A percentile compares a stretch with the other conserved stretches of the same genome.
Evolutionary conservation across 1,140 invertebrate genomes (phyloP).

Genomic region (Globodera ellingtonae): DNA sequence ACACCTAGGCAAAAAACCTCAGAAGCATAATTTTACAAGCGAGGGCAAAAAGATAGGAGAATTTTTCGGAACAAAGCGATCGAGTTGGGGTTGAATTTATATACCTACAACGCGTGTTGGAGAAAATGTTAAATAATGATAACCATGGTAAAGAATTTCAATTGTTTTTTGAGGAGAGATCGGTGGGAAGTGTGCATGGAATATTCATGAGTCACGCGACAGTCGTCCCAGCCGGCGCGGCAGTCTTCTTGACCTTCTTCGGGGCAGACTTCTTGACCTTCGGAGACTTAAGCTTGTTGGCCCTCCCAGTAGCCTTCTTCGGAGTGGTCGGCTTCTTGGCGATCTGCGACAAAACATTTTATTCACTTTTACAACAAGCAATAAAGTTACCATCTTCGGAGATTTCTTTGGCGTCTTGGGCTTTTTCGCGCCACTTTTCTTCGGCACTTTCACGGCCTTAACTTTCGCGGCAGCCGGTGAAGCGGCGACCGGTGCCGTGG

Average conservation of each 20-base stretch:
- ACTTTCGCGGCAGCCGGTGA: not conserved
- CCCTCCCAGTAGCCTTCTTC: not conserved
- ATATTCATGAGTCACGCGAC: not conserved
- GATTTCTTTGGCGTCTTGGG: slow-evolving; percentile 23
- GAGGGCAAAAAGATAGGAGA: too few relatives aligned
- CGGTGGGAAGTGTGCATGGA: not conserved
- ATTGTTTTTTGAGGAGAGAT: not conserved
- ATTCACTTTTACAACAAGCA: not conserved
- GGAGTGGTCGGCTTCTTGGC: slow-evolving; percentile 11
- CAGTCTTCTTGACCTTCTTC: not conserved
- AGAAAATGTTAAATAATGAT: too few relatives aligned
- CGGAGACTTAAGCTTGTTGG: not conserved
- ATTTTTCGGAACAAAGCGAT: too few relatives aligned
- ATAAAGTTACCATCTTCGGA: slow-evolving; percentile 10
- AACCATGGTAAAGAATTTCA: not conserved
- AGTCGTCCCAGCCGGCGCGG: not conserved
- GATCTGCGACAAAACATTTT: not conserved
- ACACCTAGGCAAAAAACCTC: too few relatives aligned
- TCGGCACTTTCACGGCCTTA: not conserved
- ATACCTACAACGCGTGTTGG: too few relatives aligned
- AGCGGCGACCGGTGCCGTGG: not conserved
- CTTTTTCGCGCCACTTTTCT: too few relatives aligned
- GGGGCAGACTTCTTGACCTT: not conserved
- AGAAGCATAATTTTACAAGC: too few relatives aligned
- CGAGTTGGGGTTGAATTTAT: too few relatives aligned